phyloP scores from a whole-genome alignment of 2,113 vertebrate genomes.

The Gymnorhina tibicen region DNA sequence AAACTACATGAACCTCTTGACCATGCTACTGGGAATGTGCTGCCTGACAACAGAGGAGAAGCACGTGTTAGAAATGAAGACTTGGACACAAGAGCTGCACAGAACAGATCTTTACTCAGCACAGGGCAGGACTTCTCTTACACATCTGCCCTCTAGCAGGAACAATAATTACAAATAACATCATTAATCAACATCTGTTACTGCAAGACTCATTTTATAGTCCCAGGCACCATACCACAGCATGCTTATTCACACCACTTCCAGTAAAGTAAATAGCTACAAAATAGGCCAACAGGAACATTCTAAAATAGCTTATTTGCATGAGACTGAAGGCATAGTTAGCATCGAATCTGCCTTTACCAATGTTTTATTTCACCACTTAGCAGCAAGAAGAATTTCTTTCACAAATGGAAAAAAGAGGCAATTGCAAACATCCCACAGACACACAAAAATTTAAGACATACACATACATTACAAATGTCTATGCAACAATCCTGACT shows the following conservation, averaged over 20 bases:
- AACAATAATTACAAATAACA: conserved; percentile 65
- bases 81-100: conserved; percentile 69
- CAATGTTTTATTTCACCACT: conserved; percentile 63
- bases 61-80: conserved; percentile 69
- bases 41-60: conserved; percentile 30
- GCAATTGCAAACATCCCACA: conserved; percentile 58
- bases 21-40: conserved; percentile 28
- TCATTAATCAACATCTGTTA: conserved; percentile 59
- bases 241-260: conserved; percentile 62
- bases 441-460: conserved; percentile 61
- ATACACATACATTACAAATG: conserved; percentile 60
- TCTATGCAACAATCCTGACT: conserved; percentile 60
- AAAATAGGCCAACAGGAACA: conserved; percentile 52
- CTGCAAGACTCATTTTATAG: conserved; percentile 51
- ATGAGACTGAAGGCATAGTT: conserved; percentile 54
- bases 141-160: conserved; percentile 66
- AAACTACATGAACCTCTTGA: neutral
- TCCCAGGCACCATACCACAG: conserved; percentile 33
- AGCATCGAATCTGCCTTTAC: conserved; percentile 64
- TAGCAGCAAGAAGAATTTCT: conserved; percentile 59
- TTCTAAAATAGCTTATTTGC: conserved; percentile 66
- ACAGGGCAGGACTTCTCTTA: conserved; percentile 59
- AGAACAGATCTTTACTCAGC: conserved; percentile 70
- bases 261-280: conserved; percentile 49
- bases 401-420: conserved; percentile 63